Evolutionary conservation across 2,797 vertebrate species (phyloP).

Genomic region (Malacoraja senta): DNA sequence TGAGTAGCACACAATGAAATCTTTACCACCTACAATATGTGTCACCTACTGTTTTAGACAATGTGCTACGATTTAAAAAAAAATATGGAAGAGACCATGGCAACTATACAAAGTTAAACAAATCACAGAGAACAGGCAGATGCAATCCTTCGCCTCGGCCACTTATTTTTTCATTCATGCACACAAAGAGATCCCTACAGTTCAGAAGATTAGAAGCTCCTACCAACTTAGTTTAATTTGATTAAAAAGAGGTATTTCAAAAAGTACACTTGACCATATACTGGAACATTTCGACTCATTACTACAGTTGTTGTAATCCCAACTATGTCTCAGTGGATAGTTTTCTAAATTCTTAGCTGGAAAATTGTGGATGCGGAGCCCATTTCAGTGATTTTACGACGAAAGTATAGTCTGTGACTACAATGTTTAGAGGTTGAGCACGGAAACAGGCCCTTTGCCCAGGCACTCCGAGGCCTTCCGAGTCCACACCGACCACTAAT

Average conservation of each 20-base stretch:
- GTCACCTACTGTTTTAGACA: not conserved
- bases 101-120: constrained; percentile 5
- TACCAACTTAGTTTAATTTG: not conserved
- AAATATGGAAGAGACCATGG: not conserved
- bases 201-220: not conserved
- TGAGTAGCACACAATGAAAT: not conserved
- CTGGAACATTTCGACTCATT: too few relatives aligned
- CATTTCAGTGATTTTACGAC: too few relatives aligned
- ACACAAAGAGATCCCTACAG: not conserved
- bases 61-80: not conserved
- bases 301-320: not conserved
- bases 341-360: too few relatives aligned
- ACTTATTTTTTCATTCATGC: not conserved
- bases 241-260: not conserved
- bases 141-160: not conserved
- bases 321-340: not conserved
- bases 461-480: too few relatives aligned
- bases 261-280: too few relatives aligned
- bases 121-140: not conserved
- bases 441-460: too few relatives aligned
- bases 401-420: too few relatives aligned
- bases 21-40: not conserved
- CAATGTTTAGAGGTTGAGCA: too few relatives aligned
- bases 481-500: too few relatives aligned
- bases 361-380: too few relatives aligned